These are phyloP conservation scores for Plectrocnemia conspersa DNA, from an alignment of 1,140 invertebrate genomes.

Conservation along the genomic window DNA sequence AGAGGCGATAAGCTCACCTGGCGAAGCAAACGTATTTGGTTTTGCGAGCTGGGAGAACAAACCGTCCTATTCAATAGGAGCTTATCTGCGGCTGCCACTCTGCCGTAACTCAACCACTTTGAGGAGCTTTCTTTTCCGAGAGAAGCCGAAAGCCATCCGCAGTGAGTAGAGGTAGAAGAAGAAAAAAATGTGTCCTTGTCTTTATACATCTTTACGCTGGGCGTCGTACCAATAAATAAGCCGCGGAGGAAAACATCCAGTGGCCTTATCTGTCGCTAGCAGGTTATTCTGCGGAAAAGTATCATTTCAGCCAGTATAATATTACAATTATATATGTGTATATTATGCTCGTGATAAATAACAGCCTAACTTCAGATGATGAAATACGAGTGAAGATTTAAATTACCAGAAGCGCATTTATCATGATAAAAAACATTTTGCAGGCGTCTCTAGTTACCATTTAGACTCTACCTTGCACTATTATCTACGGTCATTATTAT, in stretches of 20 bases:
- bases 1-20: slow-evolving; percentile 8
- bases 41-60: slow-evolving; percentile 7
- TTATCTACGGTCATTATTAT: no score
- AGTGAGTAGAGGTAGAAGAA: neutral
- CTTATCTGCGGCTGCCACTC: slow-evolving; percentile 10
- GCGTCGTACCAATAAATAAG: no score
- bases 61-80: slow-evolving; percentile 9
- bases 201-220: neutral
- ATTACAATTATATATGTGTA: no score
- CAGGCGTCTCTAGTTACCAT: no score
- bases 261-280: neutral
- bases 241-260: neutral
- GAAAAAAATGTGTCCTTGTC: neutral
- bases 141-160: neutral
- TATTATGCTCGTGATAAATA: no score
- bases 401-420: no score
- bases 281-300: neutral
- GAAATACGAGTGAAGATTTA: no score
- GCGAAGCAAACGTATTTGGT: slow-evolving; percentile 8
- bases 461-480: no score
- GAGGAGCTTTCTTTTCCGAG: neutral
- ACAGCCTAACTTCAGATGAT: no score
- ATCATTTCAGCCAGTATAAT: no score
- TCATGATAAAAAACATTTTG: no score
- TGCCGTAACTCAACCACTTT: slow-evolving; percentile 5